Percentiles rank a stretch among this genome's conserved stretches.
phyloP scores from a whole-genome alignment of 2,797 vertebrate species.

The Morus bassanus region DNA sequence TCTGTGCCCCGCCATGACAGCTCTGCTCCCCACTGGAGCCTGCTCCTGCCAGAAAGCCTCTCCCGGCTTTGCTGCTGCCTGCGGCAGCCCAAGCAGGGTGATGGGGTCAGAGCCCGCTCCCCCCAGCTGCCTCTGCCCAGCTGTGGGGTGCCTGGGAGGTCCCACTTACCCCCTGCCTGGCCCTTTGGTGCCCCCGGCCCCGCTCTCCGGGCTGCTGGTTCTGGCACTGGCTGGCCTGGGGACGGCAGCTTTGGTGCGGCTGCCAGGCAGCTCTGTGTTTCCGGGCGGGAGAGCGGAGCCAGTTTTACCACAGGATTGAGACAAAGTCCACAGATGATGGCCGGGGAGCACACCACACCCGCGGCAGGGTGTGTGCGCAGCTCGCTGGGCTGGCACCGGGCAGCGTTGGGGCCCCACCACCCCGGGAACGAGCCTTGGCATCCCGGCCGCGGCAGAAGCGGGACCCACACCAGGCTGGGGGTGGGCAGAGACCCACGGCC shows the following conservation, averaged over 20 bases:
- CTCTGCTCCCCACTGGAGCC: not conserved
- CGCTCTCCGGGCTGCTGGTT: not conserved
- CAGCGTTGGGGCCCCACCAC: not conserved
- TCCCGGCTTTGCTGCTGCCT: rapidly evolving
- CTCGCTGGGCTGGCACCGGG: not conserved
- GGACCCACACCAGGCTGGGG: not conserved
- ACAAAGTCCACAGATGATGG: conserved; percentile 52
- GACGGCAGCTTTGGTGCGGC: rapidly evolving
- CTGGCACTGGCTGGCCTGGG: not conserved
- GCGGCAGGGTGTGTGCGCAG: not conserved
- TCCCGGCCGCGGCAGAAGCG: not conserved
- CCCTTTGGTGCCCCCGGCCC: not conserved
- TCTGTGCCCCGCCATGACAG: rapidly evolving
- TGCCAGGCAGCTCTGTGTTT: not conserved
- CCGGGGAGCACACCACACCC: not conserved
- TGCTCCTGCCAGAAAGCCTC: rapidly evolving
- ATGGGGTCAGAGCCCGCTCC: rapidly evolving
- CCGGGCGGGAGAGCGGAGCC: not conserved
- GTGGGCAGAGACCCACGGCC: not conserved
- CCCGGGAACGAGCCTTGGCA: not conserved
- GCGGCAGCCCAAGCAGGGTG: rapidly evolving
- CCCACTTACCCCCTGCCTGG: not conserved
- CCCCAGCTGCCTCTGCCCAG: not conserved
- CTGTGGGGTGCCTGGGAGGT: rapidly evolving
- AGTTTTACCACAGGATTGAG: not conserved